Base-by-base conservation (phyloP, 1,140 invertebrate species). In the Acromyrmex echinatior region DNA sequence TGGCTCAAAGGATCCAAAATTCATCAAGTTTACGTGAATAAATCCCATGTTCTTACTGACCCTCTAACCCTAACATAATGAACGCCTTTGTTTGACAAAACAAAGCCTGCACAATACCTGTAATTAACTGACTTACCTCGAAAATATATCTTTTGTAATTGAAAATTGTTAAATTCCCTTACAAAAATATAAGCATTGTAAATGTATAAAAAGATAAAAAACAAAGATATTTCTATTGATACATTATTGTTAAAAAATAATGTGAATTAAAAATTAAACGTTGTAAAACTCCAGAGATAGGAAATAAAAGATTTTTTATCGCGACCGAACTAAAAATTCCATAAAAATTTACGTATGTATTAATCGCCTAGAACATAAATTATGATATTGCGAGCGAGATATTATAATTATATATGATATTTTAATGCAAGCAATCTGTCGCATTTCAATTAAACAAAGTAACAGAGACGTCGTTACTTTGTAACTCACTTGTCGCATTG, bases 11-110 rank as follows among this genome's bases (percentile, higher is more conserved):
- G 35, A 85, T 86, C 25, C 88, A 91, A 90, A 86, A 86, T 90
- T 88, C 77, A 87, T 65, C 49, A 74, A 74, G 6, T 77, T 78
- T 84, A 88, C 39, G 45, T 74, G 56, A 90, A 88, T 89, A 88
- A 90, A 92, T 92, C 82, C 84, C 16, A 86, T 86, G 87, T 91
- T 90, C 91, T 88, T 88, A 82, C 88, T 88, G 86, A 88, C 88
- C 90, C 79, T 93, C 89, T 90, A 93, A 91, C 90, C 91, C 91
- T 89, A 88, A 90, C 88, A 78, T 81, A 92, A 87, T 90, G 86
- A 91, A 82, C 87, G 82, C 90, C 87, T 93, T 93, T 93, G 92
- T 93, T 93, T 90, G 87, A 56, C 74, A 89, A 93, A 93, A 93
- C 91, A 93, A 94, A 92, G 88, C 88, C 80, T 89, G 58, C 78